Percentiles rank a stretch among this genome's conserved stretches.
These are phyloP conservation scores for Pristionchus exspectatus DNA, from an alignment of 2,888 invertebrate genomes.

Conservation along the genomic window DNA sequence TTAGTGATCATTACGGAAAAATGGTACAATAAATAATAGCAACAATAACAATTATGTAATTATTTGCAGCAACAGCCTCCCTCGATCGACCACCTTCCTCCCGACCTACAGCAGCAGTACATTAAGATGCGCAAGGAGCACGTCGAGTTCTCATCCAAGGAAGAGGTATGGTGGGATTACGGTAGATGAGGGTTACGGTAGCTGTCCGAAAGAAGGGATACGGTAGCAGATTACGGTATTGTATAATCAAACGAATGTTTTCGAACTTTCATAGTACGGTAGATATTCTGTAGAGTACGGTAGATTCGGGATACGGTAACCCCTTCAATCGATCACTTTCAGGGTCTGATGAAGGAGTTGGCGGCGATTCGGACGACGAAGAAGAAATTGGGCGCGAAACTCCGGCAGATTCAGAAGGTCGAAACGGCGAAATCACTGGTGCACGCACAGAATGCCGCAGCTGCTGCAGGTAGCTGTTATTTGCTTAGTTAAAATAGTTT, in stretches of 20 bases:
- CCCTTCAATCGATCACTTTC: not conserved
- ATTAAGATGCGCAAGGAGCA: not conserved
- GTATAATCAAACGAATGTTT: too few species aligned
- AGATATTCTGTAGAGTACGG: not conserved
- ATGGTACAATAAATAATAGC: too few species aligned
- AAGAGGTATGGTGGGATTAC: slow-evolving; percentile 44
- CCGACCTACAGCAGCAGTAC: slow-evolving; percentile 40
- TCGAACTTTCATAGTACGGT: not conserved
- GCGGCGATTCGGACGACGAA: slow-evolving; percentile 70
- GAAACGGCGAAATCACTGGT: not conserved
- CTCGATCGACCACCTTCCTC: slow-evolving; percentile 23
- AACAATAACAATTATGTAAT: not conserved
- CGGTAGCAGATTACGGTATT: too few species aligned
- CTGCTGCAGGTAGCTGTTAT: not conserved
- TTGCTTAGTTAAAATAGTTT: too few species aligned
- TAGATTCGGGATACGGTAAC: too few species aligned
- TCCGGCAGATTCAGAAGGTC: slow-evolving; percentile 66
- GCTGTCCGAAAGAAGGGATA: not conserved
- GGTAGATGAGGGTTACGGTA: not conserved
- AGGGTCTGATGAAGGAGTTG: slow-evolving; percentile 62
- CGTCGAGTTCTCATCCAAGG: not conserved
- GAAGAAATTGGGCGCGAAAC: slow-evolving; percentile 75
- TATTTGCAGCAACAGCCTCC: slow-evolving; percentile 35
- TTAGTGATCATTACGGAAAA: too few species aligned
- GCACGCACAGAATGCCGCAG: not conserved